Percentiles rank a stretch among this genome's conserved stretches.
Evolutionary conservation across 2,888 invertebrate genomes (phyloP).

Genomic region (Villa cingulata): DNA sequence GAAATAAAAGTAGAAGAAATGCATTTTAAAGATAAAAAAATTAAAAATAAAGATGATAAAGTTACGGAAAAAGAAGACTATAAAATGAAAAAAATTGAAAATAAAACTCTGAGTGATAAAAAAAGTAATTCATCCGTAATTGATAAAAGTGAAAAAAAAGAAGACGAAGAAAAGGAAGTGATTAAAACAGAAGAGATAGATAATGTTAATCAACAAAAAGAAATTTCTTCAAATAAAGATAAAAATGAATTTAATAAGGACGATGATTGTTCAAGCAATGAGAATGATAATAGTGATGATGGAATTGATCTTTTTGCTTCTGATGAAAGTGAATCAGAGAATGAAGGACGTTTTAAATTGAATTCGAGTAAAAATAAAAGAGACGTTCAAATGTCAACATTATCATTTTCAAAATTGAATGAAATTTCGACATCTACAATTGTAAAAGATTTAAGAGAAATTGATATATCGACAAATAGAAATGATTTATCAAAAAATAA

Average conservation of each 20-base stretch:
- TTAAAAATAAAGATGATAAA: background rate
- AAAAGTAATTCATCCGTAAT: background rate
- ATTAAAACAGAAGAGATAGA: constrained; percentile 9
- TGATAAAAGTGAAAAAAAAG: background rate
- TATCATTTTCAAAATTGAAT: constrained; percentile 16
- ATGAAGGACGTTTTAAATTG: constrained; percentile 18
- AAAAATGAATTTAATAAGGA: constrained; percentile 11
- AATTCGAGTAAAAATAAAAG: constrained; percentile 12
- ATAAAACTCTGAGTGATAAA: background rate
- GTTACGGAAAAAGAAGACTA: too few species aligned
- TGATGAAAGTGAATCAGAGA: constrained; percentile 20
- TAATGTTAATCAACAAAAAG: too few species aligned
- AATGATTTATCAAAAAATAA: constrained; percentile 3
- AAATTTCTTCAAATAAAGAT: too few species aligned
- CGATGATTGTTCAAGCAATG: constrained; percentile 9
- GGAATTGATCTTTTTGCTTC: constrained; percentile 18
- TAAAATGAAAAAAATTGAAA: constrained; percentile 2
- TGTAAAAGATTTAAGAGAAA: constrained; percentile 13
- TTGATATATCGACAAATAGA: constrained; percentile 1
- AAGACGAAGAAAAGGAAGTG: constrained; percentile 7
- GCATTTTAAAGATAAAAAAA: background rate
- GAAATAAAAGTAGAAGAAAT: background rate
- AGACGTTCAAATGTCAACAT: constrained; percentile 9
- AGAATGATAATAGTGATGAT: constrained; percentile 15
- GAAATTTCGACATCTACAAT: constrained; percentile 9